Conservation (phyloP, 2,113 vertebrate species). For the Sylvicapra grimmia region DNA sequence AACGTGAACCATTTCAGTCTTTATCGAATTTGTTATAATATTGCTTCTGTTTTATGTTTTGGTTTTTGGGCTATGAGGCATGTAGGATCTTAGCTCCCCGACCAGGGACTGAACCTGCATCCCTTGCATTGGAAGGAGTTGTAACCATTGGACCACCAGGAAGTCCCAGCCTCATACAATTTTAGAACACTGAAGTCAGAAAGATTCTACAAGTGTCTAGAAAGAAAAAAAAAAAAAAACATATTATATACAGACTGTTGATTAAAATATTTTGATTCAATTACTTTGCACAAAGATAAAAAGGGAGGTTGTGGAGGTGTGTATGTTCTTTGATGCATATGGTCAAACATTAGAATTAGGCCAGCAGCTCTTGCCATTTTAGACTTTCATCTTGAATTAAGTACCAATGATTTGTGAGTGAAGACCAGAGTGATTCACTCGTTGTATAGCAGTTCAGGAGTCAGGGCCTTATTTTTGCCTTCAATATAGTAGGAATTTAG, state of each 20-base stretch:
- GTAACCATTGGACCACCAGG: not conserved
- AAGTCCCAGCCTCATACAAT: not conserved
- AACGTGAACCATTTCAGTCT: not conserved
- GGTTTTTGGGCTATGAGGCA: not conserved
- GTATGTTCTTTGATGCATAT: not conserved
- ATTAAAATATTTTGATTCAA: not conserved
- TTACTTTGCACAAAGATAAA: not conserved
- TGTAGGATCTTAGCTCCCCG: not conserved
- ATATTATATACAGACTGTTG: not conserved
- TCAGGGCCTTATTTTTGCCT: not conserved
- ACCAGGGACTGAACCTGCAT: not conserved
- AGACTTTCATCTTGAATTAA: not conserved
- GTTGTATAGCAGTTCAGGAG: too few relatives aligned
- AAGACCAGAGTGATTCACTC: too few relatives aligned
- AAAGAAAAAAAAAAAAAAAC: not conserved
- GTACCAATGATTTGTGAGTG: too few relatives aligned
- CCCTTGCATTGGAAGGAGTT: not conserved
- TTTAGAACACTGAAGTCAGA: not conserved
- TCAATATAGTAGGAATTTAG: not conserved
- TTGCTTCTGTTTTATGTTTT: not conserved
- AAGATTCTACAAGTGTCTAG: not conserved
- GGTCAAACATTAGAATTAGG: not conserved
- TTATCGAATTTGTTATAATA: not conserved
- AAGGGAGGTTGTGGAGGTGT: not conserved
- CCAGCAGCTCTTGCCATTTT: not conserved